Base-by-base conservation (phyloP, 1,140 invertebrate species). In the Hyposmocoma kahamanoa region DNA sequence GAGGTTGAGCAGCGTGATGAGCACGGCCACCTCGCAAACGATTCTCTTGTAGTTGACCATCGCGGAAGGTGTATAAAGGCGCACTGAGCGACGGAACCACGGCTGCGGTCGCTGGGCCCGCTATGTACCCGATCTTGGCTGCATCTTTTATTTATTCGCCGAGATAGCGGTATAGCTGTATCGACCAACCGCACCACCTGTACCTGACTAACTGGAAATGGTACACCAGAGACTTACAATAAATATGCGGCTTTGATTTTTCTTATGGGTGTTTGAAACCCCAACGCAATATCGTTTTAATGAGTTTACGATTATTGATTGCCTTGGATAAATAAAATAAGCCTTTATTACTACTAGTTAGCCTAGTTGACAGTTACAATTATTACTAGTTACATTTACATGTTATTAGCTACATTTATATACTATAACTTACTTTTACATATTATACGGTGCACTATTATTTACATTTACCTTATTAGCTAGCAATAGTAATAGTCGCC, bases 121-220 rank as follows among this genome's bases (percentile, higher is more conserved):
- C 76, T 77, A 72, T 81, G 75, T 74, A 67, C 48, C 67, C 67
- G 50, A 56, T 75, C 74, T 61, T 72, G 66, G 62, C 56, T 77
- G 76, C 79, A 83, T 83, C 80, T 82, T 78, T 83, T 82, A 85
- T 85, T 80, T 83, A 85, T 85, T 85, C 52, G 63, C 72, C 41
- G 62, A 79, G 78, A 82, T 85, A 85, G 82, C 82, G 79, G 79
- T 83, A 83, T 68, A 74, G 66, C 60, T 54, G 56, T 56, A 42
- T 34, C 48, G 59, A 54, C 67, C 62, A 60, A 72, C 63, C 72
- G 56, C 59, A 50, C 59, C 53, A 67, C 56, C 63, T 57, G 65
- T 55, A 57, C 61, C 59, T 59, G 64, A 63, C 66, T 72, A 77
- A 78, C 78, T 80, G 77, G 78, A 75, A 77, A 71, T 68, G 59